A percentile compares a stretch with the other conserved stretches of the same genome.
These are phyloP conservation scores for Paragorgia papillata DNA, from an alignment of 92 coral and sea anemone genomes.

Conservation along the genomic window DNA sequence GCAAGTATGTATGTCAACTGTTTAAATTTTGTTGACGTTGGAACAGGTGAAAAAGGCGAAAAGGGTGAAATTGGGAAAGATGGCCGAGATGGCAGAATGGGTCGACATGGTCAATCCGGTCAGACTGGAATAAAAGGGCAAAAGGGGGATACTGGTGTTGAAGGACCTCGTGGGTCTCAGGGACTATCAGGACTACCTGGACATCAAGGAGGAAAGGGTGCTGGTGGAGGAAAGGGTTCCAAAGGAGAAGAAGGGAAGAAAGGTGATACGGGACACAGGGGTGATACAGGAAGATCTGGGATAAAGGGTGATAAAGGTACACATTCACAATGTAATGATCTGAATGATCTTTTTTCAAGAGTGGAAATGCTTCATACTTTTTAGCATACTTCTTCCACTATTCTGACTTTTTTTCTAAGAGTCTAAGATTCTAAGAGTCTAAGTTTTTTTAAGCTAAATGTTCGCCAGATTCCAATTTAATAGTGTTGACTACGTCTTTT, in stretches of 20 bases:
- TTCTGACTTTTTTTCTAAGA: too few species aligned
- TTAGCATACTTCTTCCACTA: too few species aligned
- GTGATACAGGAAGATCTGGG: constrained; percentile 46
- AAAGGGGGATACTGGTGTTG: constrained; percentile 38
- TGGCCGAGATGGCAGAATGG: neutral
- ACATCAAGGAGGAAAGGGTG: constrained; percentile 10
- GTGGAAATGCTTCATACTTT: too few species aligned
- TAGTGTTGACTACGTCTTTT: too few species aligned
- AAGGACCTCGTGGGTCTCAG: constrained; percentile 43
- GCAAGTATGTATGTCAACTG: too few species aligned
- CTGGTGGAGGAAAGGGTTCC: constrained; percentile 52
- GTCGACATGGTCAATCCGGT: neutral
- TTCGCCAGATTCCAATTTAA: too few species aligned
- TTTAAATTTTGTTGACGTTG: neutral
- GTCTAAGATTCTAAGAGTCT: too few species aligned
- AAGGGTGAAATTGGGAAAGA: constrained; percentile 16
- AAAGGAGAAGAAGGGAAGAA: constrained; percentile 31
- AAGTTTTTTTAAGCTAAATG: too few species aligned
- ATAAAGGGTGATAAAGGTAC: neutral
- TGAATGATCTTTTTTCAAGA: neutral
- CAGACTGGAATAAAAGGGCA: neutral
- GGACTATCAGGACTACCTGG: constrained; percentile 53
- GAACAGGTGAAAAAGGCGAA: neutral
- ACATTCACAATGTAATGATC: neutral
- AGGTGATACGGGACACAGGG: constrained; percentile 49